Evolutionary conservation across 2,888 invertebrate genomes (phyloP).

Genomic region (Cantharis flavilabris): DNA sequence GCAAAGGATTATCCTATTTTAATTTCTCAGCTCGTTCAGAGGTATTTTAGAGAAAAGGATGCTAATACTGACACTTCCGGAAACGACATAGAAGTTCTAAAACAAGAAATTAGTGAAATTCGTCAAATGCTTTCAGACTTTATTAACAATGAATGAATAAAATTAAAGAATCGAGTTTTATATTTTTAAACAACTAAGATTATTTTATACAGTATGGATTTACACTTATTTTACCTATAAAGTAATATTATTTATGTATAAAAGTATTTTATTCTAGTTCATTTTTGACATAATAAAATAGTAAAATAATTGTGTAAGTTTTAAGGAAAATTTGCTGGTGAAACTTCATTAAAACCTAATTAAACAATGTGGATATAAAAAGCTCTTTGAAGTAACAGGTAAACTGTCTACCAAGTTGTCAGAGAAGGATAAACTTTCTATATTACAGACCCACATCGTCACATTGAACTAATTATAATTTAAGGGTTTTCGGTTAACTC

Average conservation of each 20-base stretch:
- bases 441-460: neutral
- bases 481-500: neutral
- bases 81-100: conserved; percentile 56
- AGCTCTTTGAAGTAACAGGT: neutral
- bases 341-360: neutral
- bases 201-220: too few relatives aligned
- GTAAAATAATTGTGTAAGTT: neutral
- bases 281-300: neutral
- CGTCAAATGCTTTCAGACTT: conserved; percentile 47
- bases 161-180: neutral
- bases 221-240: neutral
- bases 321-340: neutral
- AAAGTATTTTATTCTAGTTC: neutral
- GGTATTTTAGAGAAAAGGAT: conserved; percentile 63
- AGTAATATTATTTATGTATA: neutral
- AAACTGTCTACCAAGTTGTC: neutral
- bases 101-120: conserved; percentile 56
- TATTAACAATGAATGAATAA: conserved; percentile 28
- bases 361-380: neutral
- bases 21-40: conserved; percentile 64
- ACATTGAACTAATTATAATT: neutral
- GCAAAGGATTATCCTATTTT: conserved; percentile 60
- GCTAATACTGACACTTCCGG: conserved; percentile 48
- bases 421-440: neutral
- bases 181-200: neutral